Percentiles rank a stretch among this genome's conserved stretches.
phyloP scores from a whole-genome alignment of 2,797 vertebrate species.

The Fratercula arctica region DNA sequence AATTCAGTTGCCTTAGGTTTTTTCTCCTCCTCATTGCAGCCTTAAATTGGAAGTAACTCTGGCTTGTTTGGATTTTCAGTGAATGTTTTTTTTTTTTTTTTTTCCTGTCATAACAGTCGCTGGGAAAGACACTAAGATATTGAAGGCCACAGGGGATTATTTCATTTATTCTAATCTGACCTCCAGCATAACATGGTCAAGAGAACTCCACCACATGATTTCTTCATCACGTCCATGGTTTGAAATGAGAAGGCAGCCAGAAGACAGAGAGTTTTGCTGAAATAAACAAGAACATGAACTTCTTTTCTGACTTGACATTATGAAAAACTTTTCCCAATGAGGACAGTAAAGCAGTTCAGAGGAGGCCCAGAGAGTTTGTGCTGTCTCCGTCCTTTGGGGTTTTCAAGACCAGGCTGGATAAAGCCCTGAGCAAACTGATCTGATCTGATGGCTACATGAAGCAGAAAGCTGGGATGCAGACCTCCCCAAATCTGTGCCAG shows the following conservation, averaged over 20 bases:
- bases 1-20: not conserved
- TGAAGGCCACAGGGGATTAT: not conserved
- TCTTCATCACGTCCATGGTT: not conserved
- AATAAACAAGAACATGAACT: not conserved
- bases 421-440: not conserved
- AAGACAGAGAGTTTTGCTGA: not conserved
- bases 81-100: not conserved
- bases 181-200: not conserved
- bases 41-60: not conserved
- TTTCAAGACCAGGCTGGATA: not conserved
- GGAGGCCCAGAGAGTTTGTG: not conserved
- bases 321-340: not conserved
- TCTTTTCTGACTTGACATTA: not conserved
- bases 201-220: not conserved
- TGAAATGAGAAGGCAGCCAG: not conserved
- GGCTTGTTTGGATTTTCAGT: not conserved
- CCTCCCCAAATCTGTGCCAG: not conserved
- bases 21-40: not conserved
- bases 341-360: not conserved
- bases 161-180: not conserved
- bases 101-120: not conserved
- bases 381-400: not conserved
- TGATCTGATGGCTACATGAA: not conserved
- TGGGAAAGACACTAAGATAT: not conserved
- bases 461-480: not conserved